Evolutionary conservation across 2,888 invertebrate species (phyloP).

Genomic region (Quadroppia sp.): DNA sequence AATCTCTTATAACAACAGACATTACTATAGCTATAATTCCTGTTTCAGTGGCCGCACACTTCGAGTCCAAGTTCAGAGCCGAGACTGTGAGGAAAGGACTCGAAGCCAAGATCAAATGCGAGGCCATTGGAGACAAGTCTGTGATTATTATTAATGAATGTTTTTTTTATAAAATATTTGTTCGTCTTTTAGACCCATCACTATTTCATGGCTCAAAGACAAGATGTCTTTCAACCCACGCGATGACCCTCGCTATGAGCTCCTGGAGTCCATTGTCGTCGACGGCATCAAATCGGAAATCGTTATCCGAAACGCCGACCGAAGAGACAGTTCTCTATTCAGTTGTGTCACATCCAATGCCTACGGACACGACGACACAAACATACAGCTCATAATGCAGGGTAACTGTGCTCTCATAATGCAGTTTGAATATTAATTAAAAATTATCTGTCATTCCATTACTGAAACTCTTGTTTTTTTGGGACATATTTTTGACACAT

Average conservation of each 20-base stretch:
- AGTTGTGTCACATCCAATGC: slow-evolving; percentile 47
- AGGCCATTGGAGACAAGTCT: slow-evolving; percentile 51
- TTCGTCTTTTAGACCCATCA: slow-evolving; percentile 50
- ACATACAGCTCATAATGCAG: slow-evolving; percentile 48
- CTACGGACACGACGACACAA: slow-evolving; percentile 48
- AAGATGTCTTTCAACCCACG: slow-evolving; percentile 46
- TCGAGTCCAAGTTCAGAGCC: slow-evolving; percentile 47
- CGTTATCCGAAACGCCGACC: slow-evolving; percentile 46
- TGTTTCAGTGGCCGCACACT: slow-evolving; percentile 48
- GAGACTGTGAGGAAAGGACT: slow-evolving; percentile 48
- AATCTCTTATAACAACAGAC: not conserved
- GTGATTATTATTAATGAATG: slow-evolving; percentile 16
- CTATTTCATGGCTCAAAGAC: slow-evolving; percentile 55
- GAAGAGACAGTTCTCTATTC: slow-evolving; percentile 47
- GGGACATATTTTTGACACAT: not conserved
- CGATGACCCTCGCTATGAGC: slow-evolving; percentile 45
- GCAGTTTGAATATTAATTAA: slow-evolving; percentile 14
- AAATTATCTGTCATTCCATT: slow-evolving; percentile 14
- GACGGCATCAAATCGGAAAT: slow-evolving; percentile 47
- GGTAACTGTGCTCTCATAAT: not conserved
- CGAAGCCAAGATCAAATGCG: slow-evolving; percentile 47
- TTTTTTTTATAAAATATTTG: not conserved
- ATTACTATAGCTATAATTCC: too few species aligned
- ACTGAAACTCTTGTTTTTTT: not conserved
- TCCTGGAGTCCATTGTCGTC: slow-evolving; percentile 45